Percentiles rank a stretch among this genome's conserved stretches.
Conservation (phyloP, 2,888 invertebrate species). For the Epinotia nisella region DNA sequence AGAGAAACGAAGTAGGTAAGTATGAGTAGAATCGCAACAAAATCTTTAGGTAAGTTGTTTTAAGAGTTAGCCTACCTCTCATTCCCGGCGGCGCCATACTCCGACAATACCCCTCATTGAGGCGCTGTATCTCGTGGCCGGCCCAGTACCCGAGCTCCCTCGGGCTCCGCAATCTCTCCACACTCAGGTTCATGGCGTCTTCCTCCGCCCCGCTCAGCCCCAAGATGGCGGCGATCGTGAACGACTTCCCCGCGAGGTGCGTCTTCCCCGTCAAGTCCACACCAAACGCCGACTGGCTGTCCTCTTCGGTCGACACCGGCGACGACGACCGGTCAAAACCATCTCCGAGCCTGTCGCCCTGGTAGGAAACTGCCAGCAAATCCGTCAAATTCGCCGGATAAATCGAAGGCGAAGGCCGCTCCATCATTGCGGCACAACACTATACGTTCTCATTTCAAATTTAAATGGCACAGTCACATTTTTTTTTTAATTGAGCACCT, state of each 20-base stretch:
- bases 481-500: constrained; percentile 41
- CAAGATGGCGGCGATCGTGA: constrained; percentile 95
- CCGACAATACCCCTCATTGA: constrained; percentile 74
- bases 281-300: constrained; percentile 72
- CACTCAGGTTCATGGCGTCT: constrained; percentile 83
- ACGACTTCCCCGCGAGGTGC: constrained; percentile 87
- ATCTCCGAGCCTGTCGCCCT: constrained; percentile 60
- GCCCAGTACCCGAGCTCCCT: constrained; percentile 72
- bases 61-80: constrained; percentile 63
- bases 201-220: constrained; percentile 86
- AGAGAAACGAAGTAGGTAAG: no score
- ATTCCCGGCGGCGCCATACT: constrained; percentile 67
- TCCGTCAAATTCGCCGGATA: constrained; percentile 74
- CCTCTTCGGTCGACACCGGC: constrained; percentile 74
- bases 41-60: no score
- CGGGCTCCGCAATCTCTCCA: constrained; percentile 76
- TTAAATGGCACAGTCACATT: constrained; percentile 39
- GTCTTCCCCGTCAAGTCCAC: constrained; percentile 79
- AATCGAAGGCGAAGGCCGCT: constrained; percentile 65
- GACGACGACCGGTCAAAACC: constrained; percentile 63
- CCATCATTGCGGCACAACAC: constrained; percentile 64
- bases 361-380: constrained; percentile 69
- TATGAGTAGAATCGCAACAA: no score
- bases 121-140: constrained; percentile 72
- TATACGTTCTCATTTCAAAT: constrained; percentile 40